Evolutionary conservation across 2,797 vertebrate species (phyloP), one percentile per base, ranked within the genome.

Genomic region (Cirrhinus molitorella): DNA sequence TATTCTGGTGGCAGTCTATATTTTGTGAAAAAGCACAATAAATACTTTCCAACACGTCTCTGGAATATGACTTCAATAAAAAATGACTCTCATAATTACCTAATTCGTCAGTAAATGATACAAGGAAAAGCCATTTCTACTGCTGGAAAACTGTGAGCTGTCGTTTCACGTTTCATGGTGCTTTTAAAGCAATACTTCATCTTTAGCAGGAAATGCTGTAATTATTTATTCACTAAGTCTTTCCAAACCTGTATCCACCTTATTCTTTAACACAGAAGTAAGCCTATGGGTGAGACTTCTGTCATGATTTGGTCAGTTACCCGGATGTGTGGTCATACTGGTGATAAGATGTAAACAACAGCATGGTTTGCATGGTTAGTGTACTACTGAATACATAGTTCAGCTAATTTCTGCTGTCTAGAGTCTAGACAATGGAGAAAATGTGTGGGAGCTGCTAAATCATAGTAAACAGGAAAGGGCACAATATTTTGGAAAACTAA

Each of bases 31-130:
- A 82, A 68, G n/a, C 37, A 74, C 43, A 72, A 49, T 49, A 43
- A 79, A 80, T 82, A 55, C 81, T 67, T 83, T 83, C 23, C 31
- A 28, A 61, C 28, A 45, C 78, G 66, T 66, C 9, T 72, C 45
- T 83, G 51, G 79, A 80, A 57, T 61, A 66, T 81, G 51, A 57
- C 34, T 78, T 68, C 28, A 85, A 81, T 88, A 81, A 83, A 63
- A 80, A n/a, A 49, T 72, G 51, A 81, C 14, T 25, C 34, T 37
- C 17, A n/a, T n/a, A 40, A 68, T 65, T 74, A 73, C 45, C 25
- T 40, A 28, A 65, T 43, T 71, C 28, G 11, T 59, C 51, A 66
- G 37, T 53, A 47, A 53, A 47, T n/a, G 63, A 43, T 17, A 55
- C 4, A 67, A 21, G 80, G 80, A 73, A 81, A 74, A 74, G 17